Conservation (phyloP, 2,797 vertebrate species). For the Pipistrellus pipistrellus region DNA sequence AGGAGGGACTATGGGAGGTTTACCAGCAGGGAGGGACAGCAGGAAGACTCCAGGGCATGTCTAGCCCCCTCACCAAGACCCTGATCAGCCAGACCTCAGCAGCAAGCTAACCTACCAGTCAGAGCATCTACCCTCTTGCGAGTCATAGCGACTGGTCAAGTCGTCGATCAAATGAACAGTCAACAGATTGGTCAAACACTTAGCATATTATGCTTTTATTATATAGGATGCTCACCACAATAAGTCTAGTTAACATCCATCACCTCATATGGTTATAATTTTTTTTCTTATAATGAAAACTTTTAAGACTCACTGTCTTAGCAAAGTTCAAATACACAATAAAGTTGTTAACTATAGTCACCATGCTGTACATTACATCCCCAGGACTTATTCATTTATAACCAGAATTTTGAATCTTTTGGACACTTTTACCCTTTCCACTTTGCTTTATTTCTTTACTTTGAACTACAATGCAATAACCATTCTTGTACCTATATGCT, state of each 20-base stretch:
- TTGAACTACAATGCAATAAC: not conserved
- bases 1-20: too few relatives aligned
- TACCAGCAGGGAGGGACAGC: too few relatives aligned
- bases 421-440: not conserved
- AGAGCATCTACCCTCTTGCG: too few relatives aligned
- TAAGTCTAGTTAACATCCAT: not conserved
- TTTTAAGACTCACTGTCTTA: not conserved
- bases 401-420: not conserved
- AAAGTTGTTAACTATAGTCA: not conserved
- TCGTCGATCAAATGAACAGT: fast-evolving
- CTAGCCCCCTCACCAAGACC: too few relatives aligned
- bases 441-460: not conserved
- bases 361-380: not conserved
- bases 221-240: not conserved
- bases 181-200: too few relatives aligned
- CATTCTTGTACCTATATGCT: not conserved
- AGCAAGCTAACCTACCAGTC: too few relatives aligned
- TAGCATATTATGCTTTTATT: too few relatives aligned
- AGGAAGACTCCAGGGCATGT: too few relatives aligned
- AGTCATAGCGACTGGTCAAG: too few relatives aligned
- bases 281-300: not conserved
- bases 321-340: not conserved
- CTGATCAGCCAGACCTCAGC: too few relatives aligned
- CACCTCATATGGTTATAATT: not conserved
- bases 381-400: not conserved